Base-by-base conservation (phyloP, 2,113 vertebrate species). In the Phyllopteryx taeniolatus region DNA sequence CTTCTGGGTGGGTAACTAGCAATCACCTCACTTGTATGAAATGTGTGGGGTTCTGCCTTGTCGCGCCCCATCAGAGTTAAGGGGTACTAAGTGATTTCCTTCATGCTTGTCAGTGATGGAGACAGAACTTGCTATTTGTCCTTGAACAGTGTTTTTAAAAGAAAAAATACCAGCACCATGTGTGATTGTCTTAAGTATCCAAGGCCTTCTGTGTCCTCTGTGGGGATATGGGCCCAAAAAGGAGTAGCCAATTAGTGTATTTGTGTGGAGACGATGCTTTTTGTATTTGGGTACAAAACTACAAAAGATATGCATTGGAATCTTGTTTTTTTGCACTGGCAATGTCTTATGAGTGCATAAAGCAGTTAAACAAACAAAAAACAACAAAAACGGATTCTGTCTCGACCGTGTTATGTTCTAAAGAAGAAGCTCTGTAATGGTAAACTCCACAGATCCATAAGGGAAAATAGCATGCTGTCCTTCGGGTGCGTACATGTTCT, bases 11-110 rank as follows among this genome's bases (percentile, higher is more conserved):
- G 81, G 84, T 88, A 90, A 91, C 86, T 81, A 83, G 87, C 85
- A 91, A 93, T 93, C 88, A 90, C 79, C 65, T 70, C 84, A 80
- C 84, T 88, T 86, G 47, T 77, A 67, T 69, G 80, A 83, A 72
- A 87, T 82, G 83, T 85, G 88, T 80, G 73, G 74, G 77, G 75
- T 14, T 67, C 80, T 81, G 83, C 85, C 83, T 90, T 72, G 77
- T 86, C 6, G 35, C 35, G 3, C 88, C 81, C 68, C 76, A 80
- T 92, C 85, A 87, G 72, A 88, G 79, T 89, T 76, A 87, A 91
- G 88, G 85, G 85, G 75, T 67, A 74, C 85, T 75, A 88, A 89
- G 90, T 88, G 87, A 89, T 90, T 89, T 79, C 80, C 79, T 81
- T 79, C 80, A 85, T 85, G 14, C 84, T 81, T 80, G 79, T 89